A percentile compares a stretch with the other conserved stretches of the same genome.
Conservation (phyloP, 2,797 vertebrate genomes). For the Arrhamphus sclerolepis region DNA sequence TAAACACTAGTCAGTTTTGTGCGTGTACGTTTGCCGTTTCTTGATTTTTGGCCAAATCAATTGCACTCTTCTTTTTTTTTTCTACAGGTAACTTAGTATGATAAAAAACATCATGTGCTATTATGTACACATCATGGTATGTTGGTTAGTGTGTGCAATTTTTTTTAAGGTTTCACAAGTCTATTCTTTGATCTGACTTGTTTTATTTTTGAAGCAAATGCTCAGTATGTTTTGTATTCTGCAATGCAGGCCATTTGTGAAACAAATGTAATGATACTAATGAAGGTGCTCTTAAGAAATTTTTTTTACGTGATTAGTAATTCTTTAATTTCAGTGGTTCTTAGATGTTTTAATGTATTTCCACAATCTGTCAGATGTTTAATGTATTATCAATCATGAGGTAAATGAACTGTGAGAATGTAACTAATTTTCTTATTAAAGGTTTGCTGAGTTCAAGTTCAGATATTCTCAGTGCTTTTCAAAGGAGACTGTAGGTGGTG, state of each 20-base stretch:
- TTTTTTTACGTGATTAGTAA: slow-evolving; percentile 27
- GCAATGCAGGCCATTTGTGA: slow-evolving; percentile 24
- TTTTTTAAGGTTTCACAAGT: slow-evolving; percentile 20
- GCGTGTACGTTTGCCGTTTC: slow-evolving; percentile 19
- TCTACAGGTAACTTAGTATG: slow-evolving; percentile 37
- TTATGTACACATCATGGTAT: slow-evolving; percentile 7
- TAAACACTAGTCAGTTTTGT: slow-evolving; percentile 16
- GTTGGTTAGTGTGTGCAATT: neutral
- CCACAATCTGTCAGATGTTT: neutral
- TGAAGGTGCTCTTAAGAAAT: slow-evolving; percentile 48
- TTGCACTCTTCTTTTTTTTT: slow-evolving; percentile 48
- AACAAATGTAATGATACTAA: slow-evolving; percentile 30
- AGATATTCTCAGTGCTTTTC: neutral
- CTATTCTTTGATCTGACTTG: slow-evolving; percentile 36
- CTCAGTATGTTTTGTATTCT: slow-evolving; percentile 14
- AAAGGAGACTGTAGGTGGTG: neutral
- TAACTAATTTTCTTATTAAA: slow-evolving; percentile 3
- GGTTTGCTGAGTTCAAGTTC: neutral
- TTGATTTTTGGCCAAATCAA: slow-evolving; percentile 54
- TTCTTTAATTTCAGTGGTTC: slow-evolving; percentile 23
- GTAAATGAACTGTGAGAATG: slow-evolving; percentile 43
- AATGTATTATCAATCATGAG: slow-evolving; percentile 32
- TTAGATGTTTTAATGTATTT: slow-evolving; percentile 3
- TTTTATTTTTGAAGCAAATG: slow-evolving; percentile 21
- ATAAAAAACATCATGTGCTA: slow-evolving; percentile 9